These are phyloP conservation scores for Sminthurides aquaticus DNA, from an alignment of 2,888 invertebrate genomes.

Conservation along the genomic window DNA sequence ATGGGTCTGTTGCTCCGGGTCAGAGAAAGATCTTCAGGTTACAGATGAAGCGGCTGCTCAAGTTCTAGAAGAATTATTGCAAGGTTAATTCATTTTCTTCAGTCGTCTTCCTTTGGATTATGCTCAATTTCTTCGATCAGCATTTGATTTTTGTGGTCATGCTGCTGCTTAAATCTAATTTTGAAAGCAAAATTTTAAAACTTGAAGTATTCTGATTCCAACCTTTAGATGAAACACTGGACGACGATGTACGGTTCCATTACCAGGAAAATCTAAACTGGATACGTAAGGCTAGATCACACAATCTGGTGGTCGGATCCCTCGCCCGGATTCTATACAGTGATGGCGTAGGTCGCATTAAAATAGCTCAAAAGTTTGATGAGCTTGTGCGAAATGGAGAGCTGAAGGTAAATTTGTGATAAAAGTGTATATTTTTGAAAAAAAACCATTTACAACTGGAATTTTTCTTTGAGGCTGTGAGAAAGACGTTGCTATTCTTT, in stretches of 20 bases:
- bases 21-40: constrained; percentile 49
- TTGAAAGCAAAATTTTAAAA: constrained; percentile 1
- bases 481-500: not conserved
- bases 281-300: constrained; percentile 53
- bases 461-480: not conserved
- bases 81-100: constrained; percentile 30
- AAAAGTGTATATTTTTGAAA: too few relatives aligned
- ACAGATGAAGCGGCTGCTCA: constrained; percentile 53
- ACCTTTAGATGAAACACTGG: constrained; percentile 46
- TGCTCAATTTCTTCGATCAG: not conserved
- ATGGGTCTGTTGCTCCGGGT: constrained; percentile 57
- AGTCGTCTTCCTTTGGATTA: not conserved
- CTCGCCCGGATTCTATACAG: constrained; percentile 57
- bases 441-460: not conserved
- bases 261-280: constrained; percentile 55
- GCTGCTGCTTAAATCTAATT: not conserved
- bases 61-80: constrained; percentile 48
- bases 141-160: not conserved
- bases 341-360: constrained; percentile 52
- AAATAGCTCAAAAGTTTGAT: constrained; percentile 54
- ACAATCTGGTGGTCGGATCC: constrained; percentile 54
- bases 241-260: constrained; percentile 50
- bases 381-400: constrained; percentile 49
- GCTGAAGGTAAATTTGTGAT: constrained; percentile 46
- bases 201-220: too few relatives aligned